phyloP scores from a whole-genome alignment of 2,888 invertebrate species.

The Nesidiocoris tenuis region DNA sequence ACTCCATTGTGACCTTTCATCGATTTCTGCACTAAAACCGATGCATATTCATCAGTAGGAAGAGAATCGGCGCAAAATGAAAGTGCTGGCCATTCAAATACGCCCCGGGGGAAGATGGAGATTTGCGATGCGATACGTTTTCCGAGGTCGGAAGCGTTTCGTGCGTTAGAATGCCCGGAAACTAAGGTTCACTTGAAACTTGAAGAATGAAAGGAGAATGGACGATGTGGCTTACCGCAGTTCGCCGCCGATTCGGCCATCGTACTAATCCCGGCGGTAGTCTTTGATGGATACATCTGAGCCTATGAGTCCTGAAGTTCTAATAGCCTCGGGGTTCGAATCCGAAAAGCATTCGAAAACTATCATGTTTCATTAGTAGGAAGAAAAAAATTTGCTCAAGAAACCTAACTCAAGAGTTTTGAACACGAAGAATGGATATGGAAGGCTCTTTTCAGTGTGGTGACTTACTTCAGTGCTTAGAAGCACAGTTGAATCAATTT shows the following conservation, averaged over 20 bases:
- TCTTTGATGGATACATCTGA: too few species aligned
- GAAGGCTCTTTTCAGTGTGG: too few species aligned
- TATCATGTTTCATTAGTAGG: too few species aligned
- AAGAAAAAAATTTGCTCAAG: too few species aligned
- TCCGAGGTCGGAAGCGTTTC: constrained; percentile 16
- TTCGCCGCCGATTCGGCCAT: neutral
- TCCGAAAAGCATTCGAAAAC: too few species aligned
- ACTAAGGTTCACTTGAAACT: neutral
- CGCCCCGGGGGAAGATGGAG: neutral
- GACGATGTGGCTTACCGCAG: neutral
- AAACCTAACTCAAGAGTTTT: too few species aligned
- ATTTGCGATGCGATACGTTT: constrained; percentile 18
- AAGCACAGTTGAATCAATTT: too few species aligned
- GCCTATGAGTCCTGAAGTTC: too few species aligned
- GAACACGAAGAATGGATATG: too few species aligned
- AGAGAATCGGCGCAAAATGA: neutral
- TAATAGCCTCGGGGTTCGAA: too few species aligned
- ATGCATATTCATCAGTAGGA: constrained; percentile 1
- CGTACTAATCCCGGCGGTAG: neutral
- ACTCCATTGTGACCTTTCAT: neutral
- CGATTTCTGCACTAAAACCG: constrained; percentile 6
- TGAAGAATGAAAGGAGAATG: neutral
- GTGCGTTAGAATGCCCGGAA: constrained; percentile 18
- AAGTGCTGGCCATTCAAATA: neutral
- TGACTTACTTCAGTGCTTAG: too few species aligned